Conservation (phyloP, 1,140 invertebrate genomes). For the Frieseomelitta varia region DNA sequence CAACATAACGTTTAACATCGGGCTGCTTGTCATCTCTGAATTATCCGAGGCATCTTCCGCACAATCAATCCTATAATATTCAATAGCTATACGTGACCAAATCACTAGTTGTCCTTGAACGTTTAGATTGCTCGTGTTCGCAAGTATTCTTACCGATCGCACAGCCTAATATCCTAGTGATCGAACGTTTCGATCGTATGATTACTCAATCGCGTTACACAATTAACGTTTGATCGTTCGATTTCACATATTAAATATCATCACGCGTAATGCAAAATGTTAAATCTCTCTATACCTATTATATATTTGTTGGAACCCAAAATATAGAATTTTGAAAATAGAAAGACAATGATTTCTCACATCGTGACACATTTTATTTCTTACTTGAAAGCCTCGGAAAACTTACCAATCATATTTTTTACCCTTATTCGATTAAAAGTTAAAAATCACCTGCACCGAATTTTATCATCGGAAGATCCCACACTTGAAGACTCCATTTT, state of each 20-base stretch:
- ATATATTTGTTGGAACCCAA: too few species aligned
- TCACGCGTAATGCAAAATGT: too few species aligned
- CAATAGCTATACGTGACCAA: not conserved
- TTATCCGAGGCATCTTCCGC: not conserved
- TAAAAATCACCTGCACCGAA: not conserved
- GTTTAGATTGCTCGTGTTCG: not conserved
- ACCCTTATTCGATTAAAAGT: not conserved
- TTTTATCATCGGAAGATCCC: too few species aligned
- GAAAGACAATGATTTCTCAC: too few species aligned
- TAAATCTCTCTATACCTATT: too few species aligned
- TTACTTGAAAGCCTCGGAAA: too few species aligned
- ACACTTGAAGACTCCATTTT: rapidly evolving
- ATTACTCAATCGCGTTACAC: not conserved
- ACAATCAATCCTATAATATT: not conserved
- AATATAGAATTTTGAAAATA: too few species aligned
- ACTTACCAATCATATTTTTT: not conserved
- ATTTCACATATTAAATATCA: too few species aligned
- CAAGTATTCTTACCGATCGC: not conserved
- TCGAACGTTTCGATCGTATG: not conserved
- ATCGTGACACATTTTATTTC: too few species aligned
- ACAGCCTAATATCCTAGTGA: not conserved
- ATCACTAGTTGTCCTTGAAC: not conserved
- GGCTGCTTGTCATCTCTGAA: not conserved
- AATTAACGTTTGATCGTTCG: too few species aligned
- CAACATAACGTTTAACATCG: not conserved